Conservation (phyloP, 2,113 vertebrate species). For the Cyprinodon variegatus region DNA sequence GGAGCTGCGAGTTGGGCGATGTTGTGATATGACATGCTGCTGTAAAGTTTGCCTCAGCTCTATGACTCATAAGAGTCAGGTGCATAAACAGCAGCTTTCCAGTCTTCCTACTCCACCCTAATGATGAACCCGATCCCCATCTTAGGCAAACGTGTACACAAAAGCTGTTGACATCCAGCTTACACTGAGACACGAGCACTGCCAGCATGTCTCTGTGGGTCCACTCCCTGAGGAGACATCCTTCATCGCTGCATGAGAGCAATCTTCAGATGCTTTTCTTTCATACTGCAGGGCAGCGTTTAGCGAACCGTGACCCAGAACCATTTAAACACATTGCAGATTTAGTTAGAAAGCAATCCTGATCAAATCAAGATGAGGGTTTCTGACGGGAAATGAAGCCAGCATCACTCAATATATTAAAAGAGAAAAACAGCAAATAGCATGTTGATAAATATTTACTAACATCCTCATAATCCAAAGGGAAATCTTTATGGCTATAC, state of each 20-base stretch:
- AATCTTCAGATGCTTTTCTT: slow-evolving; percentile 71
- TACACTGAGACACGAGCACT: slow-evolving; percentile 28
- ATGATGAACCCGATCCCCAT: slow-evolving; percentile 48
- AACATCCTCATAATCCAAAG: not conserved
- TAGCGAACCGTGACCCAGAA: slow-evolving; percentile 31
- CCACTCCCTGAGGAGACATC: slow-evolving; percentile 10
- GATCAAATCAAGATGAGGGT: not conserved
- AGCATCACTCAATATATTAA: not conserved
- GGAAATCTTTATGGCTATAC: not conserved
- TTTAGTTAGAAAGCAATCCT: slow-evolving; percentile 11
- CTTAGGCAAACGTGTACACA: slow-evolving; percentile 15
- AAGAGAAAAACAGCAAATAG: slow-evolving; percentile 10
- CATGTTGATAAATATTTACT: not conserved
- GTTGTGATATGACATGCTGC: slow-evolving; percentile 65
- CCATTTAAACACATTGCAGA: slow-evolving; percentile 35
- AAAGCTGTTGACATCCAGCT: slow-evolving; percentile 23
- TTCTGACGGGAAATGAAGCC: not conserved
- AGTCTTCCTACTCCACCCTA: slow-evolving; percentile 23
- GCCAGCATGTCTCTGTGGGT: slow-evolving; percentile 15
- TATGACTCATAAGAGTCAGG: slow-evolving; percentile 63
- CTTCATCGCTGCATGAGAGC: slow-evolving; percentile 39
- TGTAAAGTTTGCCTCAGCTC: slow-evolving; percentile 37
- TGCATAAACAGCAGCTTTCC: slow-evolving; percentile 48
- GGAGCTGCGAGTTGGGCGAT: slow-evolving; percentile 49
- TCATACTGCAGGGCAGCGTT: slow-evolving; percentile 53